phyloP scores from a whole-genome alignment of 2,888 invertebrate species.

The Poecilobothrus nobilitatus region DNA sequence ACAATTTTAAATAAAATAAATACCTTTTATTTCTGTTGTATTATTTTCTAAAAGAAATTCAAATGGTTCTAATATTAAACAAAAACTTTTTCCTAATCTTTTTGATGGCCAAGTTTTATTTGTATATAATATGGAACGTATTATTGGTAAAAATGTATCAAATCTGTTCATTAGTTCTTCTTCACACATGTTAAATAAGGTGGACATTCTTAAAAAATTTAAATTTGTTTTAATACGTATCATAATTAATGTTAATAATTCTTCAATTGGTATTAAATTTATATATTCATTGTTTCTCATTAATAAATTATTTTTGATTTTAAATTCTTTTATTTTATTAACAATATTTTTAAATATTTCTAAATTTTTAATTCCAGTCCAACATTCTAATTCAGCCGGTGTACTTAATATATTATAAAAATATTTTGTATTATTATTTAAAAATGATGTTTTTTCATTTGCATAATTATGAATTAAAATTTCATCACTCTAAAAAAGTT shows the following conservation, averaged over 20 bases:
- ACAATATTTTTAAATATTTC: neutral
- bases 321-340: neutral
- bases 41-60: neutral
- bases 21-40: neutral
- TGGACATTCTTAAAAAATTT: conserved; percentile 2
- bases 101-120: neutral
- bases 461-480: too few relatives aligned
- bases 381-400: neutral
- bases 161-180: neutral
- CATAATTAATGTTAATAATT: neutral
- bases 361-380: neutral
- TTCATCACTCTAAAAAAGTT: too few relatives aligned
- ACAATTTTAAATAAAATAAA: neutral
- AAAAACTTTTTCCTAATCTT: neutral
- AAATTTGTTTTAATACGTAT: neutral
- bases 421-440: neutral
- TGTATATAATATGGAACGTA: neutral
- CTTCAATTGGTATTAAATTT: neutral
- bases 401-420: neutral
- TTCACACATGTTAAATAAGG: neutral
- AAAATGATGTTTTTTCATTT: neutral
- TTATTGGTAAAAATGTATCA: neutral
- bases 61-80: neutral
- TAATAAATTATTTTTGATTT: neutral
- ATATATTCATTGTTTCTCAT: neutral